Conservation (phyloP, 2,888 invertebrate species). For the Pristionchus fissidentatus region DNA sequence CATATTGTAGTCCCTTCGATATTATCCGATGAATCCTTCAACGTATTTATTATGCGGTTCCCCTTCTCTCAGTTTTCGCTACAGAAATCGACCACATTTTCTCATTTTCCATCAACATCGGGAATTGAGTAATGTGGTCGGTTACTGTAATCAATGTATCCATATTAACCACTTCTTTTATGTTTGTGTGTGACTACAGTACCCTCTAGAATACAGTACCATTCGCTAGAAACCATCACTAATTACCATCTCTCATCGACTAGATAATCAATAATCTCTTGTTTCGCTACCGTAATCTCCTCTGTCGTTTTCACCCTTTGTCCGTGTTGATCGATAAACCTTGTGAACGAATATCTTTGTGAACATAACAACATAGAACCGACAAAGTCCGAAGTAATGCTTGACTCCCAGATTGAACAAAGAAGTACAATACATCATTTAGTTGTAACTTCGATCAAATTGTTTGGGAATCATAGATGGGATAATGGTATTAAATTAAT, state of each 20-base stretch:
- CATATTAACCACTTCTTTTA: not conserved
- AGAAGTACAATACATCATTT: too few species aligned
- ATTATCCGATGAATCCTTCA: constrained; percentile 25
- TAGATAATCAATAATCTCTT: constrained; percentile 25
- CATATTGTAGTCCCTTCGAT: not conserved
- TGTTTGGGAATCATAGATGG: not conserved
- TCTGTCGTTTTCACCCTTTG: not conserved
- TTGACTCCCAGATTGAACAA: too few species aligned
- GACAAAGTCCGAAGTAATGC: too few species aligned
- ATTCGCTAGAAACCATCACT: constrained; percentile 9
- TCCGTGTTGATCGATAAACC: constrained; percentile 26
- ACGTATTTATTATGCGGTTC: constrained; percentile 39
- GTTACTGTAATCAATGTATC: not conserved
- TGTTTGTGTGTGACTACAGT: constrained; percentile 22
- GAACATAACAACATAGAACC: not conserved
- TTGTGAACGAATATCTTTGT: constrained; percentile 20
- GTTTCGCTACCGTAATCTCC: constrained; percentile 10
- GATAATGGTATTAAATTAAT: constrained; percentile 3
- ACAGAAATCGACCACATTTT: not conserved
- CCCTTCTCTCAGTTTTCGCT: constrained; percentile 21
- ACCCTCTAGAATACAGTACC: constrained; percentile 24
- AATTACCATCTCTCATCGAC: constrained; percentile 25
- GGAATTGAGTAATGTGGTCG: not conserved
- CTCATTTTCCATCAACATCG: not conserved
- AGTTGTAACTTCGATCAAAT: not conserved